Percentiles rank a stretch among this genome's conserved stretches.
These are phyloP conservation scores for Aptenodytes patagonicus DNA, from an alignment of 2,113 vertebrate genomes.

Conservation along the genomic window DNA sequence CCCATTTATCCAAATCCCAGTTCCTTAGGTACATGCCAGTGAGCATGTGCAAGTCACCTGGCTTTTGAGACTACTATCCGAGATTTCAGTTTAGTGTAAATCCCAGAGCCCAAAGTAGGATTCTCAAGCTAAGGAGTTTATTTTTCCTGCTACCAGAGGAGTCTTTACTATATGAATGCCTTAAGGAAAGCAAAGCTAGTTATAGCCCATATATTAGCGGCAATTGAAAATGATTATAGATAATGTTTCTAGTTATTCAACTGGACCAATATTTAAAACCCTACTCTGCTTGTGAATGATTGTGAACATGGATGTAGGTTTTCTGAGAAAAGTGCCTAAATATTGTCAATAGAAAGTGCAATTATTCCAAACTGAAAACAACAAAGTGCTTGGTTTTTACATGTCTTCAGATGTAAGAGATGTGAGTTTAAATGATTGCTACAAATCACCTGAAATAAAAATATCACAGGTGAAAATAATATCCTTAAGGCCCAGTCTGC, in stretches of 20 bases:
- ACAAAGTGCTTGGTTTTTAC: background rate
- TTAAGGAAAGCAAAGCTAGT: background rate
- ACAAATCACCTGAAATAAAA: background rate
- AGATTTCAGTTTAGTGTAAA: background rate
- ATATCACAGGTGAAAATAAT: background rate
- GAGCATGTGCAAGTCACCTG: background rate
- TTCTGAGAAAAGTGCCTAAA: background rate
- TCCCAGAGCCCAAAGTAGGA: background rate
- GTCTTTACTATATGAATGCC: background rate
- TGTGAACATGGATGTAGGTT: background rate
- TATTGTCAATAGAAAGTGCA: background rate
- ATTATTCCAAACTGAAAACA: background rate
- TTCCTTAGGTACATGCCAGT: background rate
- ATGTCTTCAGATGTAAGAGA: background rate
- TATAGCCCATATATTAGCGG: background rate
- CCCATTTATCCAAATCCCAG: background rate
- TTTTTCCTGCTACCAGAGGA: background rate
- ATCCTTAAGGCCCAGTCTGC: background rate
- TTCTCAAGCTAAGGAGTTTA: background rate
- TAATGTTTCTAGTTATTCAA: background rate
- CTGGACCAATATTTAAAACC: background rate
- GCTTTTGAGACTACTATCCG: background rate
- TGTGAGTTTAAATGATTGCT: background rate
- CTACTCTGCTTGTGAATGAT: background rate
- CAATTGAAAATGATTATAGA: background rate